Conservation (phyloP, 2,113 vertebrate species). For the Lophochroa leadbeateri region DNA sequence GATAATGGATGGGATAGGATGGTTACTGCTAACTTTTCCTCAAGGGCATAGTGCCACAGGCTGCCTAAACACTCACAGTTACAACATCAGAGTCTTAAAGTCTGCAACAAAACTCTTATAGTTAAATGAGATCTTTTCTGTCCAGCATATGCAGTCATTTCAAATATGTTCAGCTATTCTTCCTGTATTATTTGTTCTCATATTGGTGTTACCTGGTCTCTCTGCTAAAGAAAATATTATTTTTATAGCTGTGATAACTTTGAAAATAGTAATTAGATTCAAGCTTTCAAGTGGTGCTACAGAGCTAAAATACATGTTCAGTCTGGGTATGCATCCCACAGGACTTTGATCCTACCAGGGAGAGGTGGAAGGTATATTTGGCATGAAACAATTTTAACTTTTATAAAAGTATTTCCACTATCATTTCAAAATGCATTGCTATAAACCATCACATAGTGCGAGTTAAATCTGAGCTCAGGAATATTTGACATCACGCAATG, state of each 20-base stretch:
- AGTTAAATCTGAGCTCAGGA: not conserved
- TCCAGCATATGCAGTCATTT: not conserved
- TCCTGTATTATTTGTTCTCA: not conserved
- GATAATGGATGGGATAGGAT: not conserved
- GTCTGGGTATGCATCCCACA: accelerated
- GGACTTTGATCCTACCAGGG: not conserved
- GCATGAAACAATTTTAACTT: not conserved
- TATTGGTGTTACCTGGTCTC: not conserved
- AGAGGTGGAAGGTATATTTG: not conserved
- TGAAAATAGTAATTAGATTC: not conserved
- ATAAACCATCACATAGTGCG: not conserved
- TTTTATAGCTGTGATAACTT: not conserved
- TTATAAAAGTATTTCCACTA: not conserved
- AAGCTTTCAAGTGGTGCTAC: not conserved
- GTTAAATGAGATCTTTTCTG: not conserved
- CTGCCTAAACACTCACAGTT: accelerated
- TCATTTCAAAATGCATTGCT: not conserved
- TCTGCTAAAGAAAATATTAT: not conserved
- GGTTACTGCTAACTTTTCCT: not conserved
- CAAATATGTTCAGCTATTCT: not conserved
- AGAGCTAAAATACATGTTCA: not conserved
- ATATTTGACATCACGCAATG: not conserved
- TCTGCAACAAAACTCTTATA: not conserved
- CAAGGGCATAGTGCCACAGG: not conserved
- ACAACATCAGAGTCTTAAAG: not conserved